phyloP scores from a whole-genome alignment of 2,113 vertebrate genomes.

The Psammodynastes pulverulentus region DNA sequence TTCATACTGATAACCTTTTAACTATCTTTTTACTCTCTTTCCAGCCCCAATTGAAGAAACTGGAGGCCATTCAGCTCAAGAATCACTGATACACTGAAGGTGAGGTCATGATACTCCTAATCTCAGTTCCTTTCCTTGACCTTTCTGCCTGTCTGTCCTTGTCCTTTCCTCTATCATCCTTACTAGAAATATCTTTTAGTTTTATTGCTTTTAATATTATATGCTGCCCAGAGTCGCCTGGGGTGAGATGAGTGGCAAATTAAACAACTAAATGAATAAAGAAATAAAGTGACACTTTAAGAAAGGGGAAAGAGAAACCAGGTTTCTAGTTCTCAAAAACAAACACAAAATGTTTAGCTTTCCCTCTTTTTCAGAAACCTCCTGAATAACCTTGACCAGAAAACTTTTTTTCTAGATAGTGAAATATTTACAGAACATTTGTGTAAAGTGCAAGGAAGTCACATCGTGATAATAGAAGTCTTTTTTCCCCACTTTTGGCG shows the following conservation, averaged over 20 bases:
- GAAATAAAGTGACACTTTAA: neutral
- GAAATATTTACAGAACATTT: neutral
- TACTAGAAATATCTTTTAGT: neutral
- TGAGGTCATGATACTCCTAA: neutral
- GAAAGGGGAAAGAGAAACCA: neutral
- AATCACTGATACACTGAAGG: constrained; percentile 66
- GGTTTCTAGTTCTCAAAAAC: neutral
- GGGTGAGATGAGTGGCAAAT: neutral
- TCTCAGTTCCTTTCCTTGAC: neutral
- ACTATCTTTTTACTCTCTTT: constrained; percentile 12
- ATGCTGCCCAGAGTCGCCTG: neutral
- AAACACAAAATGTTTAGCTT: neutral
- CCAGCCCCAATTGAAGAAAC: constrained; percentile 71
- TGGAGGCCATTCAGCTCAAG: constrained; percentile 65
- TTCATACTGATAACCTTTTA: neutral
- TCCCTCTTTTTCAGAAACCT: neutral
- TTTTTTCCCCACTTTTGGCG: neutral
- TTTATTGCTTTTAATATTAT: neutral
- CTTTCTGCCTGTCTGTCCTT: neutral
- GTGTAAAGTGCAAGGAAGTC: neutral
- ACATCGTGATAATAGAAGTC: neutral
- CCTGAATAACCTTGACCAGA: neutral
- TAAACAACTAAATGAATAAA: neutral
- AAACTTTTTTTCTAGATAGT: neutral
- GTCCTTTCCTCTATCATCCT: neutral